Percentiles rank a stretch among this genome's conserved stretches.
Conservation (phyloP, 2,888 invertebrate species). For the Ischnus inquisitorius region DNA sequence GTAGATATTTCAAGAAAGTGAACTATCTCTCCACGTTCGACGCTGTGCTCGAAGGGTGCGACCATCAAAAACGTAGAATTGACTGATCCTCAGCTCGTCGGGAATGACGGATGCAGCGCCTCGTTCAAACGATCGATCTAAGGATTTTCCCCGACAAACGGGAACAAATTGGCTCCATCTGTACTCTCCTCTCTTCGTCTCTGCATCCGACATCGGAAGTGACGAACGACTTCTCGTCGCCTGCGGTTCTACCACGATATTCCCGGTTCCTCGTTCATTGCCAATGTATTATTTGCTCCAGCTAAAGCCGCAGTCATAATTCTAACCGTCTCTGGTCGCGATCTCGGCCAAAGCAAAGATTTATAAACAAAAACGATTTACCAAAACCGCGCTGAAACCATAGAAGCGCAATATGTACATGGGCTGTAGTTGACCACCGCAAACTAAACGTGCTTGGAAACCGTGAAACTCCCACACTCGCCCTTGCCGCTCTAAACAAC, state of each 20-base stretch:
- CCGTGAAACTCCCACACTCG: slow-evolving; percentile 42
- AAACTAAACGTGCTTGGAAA: slow-evolving; percentile 45
- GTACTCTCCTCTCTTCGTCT: neutral
- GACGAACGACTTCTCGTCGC: slow-evolving; percentile 23
- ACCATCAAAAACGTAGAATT: slow-evolving; percentile 29
- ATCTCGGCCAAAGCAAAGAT: neutral
- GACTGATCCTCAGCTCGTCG: slow-evolving; percentile 43
- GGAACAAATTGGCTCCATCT: slow-evolving; percentile 57
- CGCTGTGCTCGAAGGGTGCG: neutral
- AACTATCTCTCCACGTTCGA: neutral
- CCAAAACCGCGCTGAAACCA: slow-evolving; percentile 29
- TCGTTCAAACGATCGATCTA: slow-evolving; percentile 36
- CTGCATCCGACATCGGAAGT: slow-evolving; percentile 18
- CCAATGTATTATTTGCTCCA: neutral
- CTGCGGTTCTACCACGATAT: neutral
- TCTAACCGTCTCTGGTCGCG: neutral
- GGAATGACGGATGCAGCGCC: slow-evolving; percentile 38
- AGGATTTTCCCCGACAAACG: slow-evolving; percentile 47
- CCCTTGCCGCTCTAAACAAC: slow-evolving; percentile 34
- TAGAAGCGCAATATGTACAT: slow-evolving; percentile 1
- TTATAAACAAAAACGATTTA: slow-evolving; percentile 28
- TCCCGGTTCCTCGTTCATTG: neutral
- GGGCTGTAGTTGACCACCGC: slow-evolving; percentile 5
- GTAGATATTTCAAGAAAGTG: slow-evolving; percentile 11
- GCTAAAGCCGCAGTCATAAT: slow-evolving; percentile 2